Base-by-base conservation (phyloP, 1,140 invertebrate genomes). In the Melipona quadrifasciata region DNA sequence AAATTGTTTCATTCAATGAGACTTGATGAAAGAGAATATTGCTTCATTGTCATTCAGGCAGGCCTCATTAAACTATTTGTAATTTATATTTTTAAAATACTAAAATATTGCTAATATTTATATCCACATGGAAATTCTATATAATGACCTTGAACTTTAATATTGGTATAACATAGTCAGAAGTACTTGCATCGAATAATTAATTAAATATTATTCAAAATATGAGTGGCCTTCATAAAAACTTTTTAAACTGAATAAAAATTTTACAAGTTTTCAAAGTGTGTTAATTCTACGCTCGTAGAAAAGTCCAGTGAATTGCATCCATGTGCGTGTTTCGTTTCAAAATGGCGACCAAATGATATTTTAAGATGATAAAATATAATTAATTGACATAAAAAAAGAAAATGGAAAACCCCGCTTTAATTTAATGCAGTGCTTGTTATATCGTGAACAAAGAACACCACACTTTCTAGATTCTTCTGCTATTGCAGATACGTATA, bases 341-440 rank as follows among this genome's bases (percentile, higher is more conserved):
- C 87, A 89, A 89, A 89, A 89, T 89, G 88, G 88, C 88, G 87
- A 57, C 79, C 2, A 31, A 16, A 67, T 53, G 67, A n/a, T 78
- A 80, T 57, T 84, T 84, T 53, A 51, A 55, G 14, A 61, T 21
- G 67, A 53, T 78, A 82, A 79, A 89, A 76, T 87, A 82, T 77
- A 73, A 78, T 81, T 73, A 82, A 85, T 68, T 72, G 72, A 83
- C 58, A 64, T 65, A 55, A 68, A 83, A n/a, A 73, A 53, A 57
- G 65, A 31, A 57, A 82, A 84, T 78, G 61, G 55, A 47, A 84
- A 84, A 51, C 34, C 47, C 19, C 24, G 39, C 67, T 72, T 71
- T 58, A 21, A 10, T 16, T 16, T 24, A 77, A 70, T 81, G 58
- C 51, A 47, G 17, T 19, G 12, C 70, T 70, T 34, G 34, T 31